These are phyloP conservation scores for Mantis religiosa DNA, from an alignment of 2,888 invertebrate genomes.

Conservation along the genomic window DNA sequence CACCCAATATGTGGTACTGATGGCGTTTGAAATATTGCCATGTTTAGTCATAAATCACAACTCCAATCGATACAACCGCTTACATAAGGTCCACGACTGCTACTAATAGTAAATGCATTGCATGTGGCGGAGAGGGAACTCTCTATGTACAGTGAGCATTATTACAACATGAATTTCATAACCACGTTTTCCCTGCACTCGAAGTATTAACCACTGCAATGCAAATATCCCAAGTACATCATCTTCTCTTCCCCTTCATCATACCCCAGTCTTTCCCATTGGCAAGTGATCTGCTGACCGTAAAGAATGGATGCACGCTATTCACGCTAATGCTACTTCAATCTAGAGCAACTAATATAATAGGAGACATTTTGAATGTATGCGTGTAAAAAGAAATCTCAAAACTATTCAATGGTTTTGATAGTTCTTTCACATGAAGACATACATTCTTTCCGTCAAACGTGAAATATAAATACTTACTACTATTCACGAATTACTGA, in stretches of 20 bases:
- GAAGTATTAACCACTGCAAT: background rate
- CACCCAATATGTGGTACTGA: background rate
- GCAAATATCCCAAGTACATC: background rate
- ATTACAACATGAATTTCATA: background rate
- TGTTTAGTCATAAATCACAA: slow-evolving; percentile 13
- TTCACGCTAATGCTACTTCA: no score
- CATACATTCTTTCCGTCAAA: no score
- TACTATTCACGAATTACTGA: no score
- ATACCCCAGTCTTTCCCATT: background rate
- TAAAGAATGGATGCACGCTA: no score
- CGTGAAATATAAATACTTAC: no score
- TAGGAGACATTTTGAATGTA: no score
- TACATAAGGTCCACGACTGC: background rate
- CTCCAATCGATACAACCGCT: background rate
- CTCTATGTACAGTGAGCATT: background rate
- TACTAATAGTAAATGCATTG: slow-evolving; percentile 2
- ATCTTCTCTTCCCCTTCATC: background rate
- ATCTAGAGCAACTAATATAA: no score
- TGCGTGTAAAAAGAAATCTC: no score
- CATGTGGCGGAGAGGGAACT: background rate
- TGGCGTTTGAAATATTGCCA: slow-evolving; percentile 3
- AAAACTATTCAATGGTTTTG: no score
- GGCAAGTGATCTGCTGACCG: no score
- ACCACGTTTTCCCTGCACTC: background rate
- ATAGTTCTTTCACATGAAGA: no score